Evolutionary conservation across 2,888 invertebrate genomes (phyloP), one percentile per base, ranked within the genome.

Genomic region (Embidobia sp.): DNA sequence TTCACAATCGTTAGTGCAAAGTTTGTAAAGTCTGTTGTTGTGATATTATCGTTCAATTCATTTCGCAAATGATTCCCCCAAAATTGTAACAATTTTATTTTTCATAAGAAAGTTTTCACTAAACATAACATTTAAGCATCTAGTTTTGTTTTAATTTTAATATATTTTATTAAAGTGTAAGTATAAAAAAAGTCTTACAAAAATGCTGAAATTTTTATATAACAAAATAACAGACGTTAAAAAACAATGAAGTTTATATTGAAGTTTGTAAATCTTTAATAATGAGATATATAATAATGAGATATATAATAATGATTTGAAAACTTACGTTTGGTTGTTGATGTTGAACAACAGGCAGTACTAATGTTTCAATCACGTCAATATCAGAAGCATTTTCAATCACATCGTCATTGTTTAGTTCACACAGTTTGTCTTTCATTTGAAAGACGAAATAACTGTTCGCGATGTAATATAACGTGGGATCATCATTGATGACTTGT

Each of bases 51-150:
- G 15, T 46, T 8, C 8, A 46, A 15, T 15, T 13, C 46, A 0
- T 27, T 5, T 0, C 46, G 46, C n/a, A 46, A 46, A 8, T 46
- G 15, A 27, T 46, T 27, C 7, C 46, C 46, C 46, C 46, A 46
- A 15, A 46, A 46, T 8, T 46, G 13, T 13, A 46, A 15, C 7
- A 46, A 46, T 8, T 27, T 46, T 22, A 22, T 22, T 22, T 22
- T n/a, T n/a, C n/a, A n/a, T n/a, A n/a, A n/a, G n/a, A n/a, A n/a
- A n/a, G n/a, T n/a, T n/a, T n/a, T n/a, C n/a, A n/a, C n/a, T n/a
- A n/a, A n/a, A n/a, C n/a, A n/a, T n/a, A n/a, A 6, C 22, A 22
- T 0, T 11, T 15, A 7, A 27, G 27, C 15, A 27, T 10, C 3
- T 8, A 7, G 7, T 27, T 27, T 27, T 46, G 22, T 46, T 13